phyloP scores from a whole-genome alignment of 2,888 invertebrate species.

The Rhamnusium bicolor region DNA sequence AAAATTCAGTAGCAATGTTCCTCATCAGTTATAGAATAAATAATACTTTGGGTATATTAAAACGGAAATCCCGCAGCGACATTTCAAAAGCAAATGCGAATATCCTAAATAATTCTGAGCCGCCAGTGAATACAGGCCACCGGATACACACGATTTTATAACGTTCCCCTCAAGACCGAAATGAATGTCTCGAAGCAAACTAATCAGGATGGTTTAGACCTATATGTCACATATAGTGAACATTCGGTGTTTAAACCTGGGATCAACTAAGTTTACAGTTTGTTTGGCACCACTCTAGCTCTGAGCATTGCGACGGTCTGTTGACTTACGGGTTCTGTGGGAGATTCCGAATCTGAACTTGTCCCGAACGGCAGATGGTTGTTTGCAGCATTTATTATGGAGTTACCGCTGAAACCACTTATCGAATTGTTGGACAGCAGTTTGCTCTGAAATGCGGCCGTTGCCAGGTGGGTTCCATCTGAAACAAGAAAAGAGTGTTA shows the following conservation, averaged over 20 bases:
- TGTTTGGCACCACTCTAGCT: conserved; percentile 69
- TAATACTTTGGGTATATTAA: too few relatives aligned
- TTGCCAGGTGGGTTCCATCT: conserved; percentile 39
- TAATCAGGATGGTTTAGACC: conserved; percentile 8
- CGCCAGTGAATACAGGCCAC: too few relatives aligned
- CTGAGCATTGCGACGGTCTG: conserved; percentile 69
- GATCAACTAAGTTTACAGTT: conserved; percentile 51
- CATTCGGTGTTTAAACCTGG: not conserved
- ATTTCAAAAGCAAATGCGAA: too few relatives aligned
- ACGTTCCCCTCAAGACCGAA: not conserved
- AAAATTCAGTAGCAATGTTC: too few relatives aligned
- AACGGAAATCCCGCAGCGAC: too few relatives aligned
- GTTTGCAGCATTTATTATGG: conserved; percentile 31
- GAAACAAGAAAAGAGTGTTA: conserved; percentile 30
- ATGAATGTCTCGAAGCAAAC: not conserved
- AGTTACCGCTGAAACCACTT: not conserved
- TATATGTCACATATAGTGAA: conserved; percentile 6
- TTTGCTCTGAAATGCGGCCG: conserved; percentile 29
- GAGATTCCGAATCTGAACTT: conserved; percentile 74
- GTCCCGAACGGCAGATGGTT: conserved; percentile 65
- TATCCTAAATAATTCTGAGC: too few relatives aligned
- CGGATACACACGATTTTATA: not conserved
- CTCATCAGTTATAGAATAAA: too few relatives aligned
- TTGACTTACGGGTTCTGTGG: conserved; percentile 72
- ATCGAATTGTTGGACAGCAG: not conserved